phyloP scores from a whole-genome alignment of 2,888 invertebrate species.

The Epinotia demarniana region DNA sequence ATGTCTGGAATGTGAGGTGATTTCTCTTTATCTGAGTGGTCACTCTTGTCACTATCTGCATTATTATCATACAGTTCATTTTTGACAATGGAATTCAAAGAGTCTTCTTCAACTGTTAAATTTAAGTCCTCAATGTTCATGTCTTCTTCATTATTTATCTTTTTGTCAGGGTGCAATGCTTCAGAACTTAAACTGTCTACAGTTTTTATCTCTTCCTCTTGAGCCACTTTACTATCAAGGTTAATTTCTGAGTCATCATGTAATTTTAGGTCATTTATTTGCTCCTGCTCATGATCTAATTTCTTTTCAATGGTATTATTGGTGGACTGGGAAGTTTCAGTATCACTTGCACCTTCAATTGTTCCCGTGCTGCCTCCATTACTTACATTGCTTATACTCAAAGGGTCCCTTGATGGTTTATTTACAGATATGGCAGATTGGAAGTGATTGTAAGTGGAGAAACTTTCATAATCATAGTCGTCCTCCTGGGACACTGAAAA shows the following conservation, averaged over 20 bases:
- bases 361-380: slow-evolving; percentile 8
- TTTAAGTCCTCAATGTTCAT: slow-evolving; percentile 70
- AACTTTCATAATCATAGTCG: slow-evolving; percentile 70
- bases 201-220: slow-evolving; percentile 48
- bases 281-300: slow-evolving; percentile 5
- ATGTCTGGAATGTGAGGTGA: slow-evolving; percentile 31
- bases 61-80: slow-evolving; percentile 33
- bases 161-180: slow-evolving; percentile 13
- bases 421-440: slow-evolving; percentile 53
- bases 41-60: slow-evolving; percentile 33
- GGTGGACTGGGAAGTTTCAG: slow-evolving; percentile 4
- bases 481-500: slow-evolving; percentile 78
- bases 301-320: neutral
- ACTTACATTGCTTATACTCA: slow-evolving; percentile 32
- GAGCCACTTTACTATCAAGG: slow-evolving; percentile 55
- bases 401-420: slow-evolving; percentile 29
- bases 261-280: slow-evolving; percentile 11
- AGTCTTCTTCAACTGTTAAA: slow-evolving; percentile 64
- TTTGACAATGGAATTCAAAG: slow-evolving; percentile 48
- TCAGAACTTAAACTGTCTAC: slow-evolving; percentile 8
- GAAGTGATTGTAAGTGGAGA: slow-evolving; percentile 65
- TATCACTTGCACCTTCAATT: neutral
- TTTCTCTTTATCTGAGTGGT: slow-evolving; percentile 36
- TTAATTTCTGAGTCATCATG: slow-evolving; percentile 44
- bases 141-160: slow-evolving; percentile 53